Conservation (phyloP, 1,140 invertebrate species). For the Asobara japonica region DNA sequence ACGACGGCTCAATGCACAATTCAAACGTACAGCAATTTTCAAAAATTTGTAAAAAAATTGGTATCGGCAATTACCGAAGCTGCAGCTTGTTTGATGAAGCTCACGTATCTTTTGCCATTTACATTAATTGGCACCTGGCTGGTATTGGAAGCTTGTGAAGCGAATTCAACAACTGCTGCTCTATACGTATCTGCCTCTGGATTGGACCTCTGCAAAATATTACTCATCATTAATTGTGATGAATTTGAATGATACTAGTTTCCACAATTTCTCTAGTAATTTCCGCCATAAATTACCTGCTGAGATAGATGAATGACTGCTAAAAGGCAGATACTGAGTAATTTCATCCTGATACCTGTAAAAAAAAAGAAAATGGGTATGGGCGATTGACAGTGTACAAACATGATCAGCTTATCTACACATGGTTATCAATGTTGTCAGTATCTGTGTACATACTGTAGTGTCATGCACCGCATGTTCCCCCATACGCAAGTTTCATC, state of each 20-base stretch:
- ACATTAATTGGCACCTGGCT: neutral
- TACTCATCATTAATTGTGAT: neutral
- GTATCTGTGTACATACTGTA: neutral
- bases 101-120: neutral
- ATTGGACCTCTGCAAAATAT: neutral
- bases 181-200: neutral
- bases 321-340: neutral
- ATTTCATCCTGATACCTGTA: neutral
- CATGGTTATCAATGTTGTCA: neutral
- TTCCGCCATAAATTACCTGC: neutral
- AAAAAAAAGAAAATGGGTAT: neutral
- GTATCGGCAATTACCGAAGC: neutral
- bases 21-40: neutral
- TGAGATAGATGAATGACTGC: neutral
- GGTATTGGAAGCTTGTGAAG: neutral
- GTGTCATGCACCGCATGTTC: neutral
- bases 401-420: neutral
- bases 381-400: neutral
- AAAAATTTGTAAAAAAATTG: neutral
- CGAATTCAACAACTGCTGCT: slow-evolving; percentile 2
- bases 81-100: neutral
- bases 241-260: neutral
- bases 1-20: neutral
- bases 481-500: neutral
- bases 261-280: neutral